Evolutionary conservation across 1,140 invertebrate genomes (phyloP).

Genomic region (Cephus cinctus): DNA sequence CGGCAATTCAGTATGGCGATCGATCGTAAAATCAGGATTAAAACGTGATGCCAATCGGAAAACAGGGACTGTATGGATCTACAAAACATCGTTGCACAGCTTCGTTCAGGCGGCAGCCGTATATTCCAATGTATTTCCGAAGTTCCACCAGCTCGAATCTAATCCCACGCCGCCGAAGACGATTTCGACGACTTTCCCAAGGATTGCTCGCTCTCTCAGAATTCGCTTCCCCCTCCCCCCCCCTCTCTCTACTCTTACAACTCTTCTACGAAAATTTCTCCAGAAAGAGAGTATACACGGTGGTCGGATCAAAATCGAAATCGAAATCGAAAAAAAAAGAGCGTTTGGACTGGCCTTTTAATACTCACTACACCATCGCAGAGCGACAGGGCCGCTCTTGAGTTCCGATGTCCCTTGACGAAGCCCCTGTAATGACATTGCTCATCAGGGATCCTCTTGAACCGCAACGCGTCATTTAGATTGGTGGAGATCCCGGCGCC

Average conservation of each 20-base stretch:
- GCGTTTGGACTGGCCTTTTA: background rate
- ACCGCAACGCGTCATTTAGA: constrained; percentile 32
- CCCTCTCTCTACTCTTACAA: too few species aligned
- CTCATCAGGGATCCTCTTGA: constrained; percentile 29
- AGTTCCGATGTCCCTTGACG: constrained; percentile 52
- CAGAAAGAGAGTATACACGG: background rate
- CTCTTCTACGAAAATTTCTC: background rate
- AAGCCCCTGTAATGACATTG: constrained; percentile 61
- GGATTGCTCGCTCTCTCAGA: too few species aligned
- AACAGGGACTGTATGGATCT: background rate
- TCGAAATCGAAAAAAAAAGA: background rate
- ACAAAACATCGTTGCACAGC: background rate
- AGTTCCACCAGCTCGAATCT: background rate
- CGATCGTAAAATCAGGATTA: constrained; percentile 14
- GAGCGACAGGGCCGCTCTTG: constrained; percentile 60
- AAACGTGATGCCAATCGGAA: constrained; percentile 9
- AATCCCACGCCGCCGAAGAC: too few species aligned
- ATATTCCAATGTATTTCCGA: background rate
- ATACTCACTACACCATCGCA: constrained; percentile 65
- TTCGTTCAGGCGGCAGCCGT: background rate
- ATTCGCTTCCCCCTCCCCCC: too few species aligned
- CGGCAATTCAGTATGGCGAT: constrained; percentile 1
- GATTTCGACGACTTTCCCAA: too few species aligned
- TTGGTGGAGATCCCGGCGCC: constrained; percentile 26
- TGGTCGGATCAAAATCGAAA: too few species aligned